phyloP scores from a whole-genome alignment of 1,140 invertebrate species.

The Panagrolaimus sp. region DNA sequence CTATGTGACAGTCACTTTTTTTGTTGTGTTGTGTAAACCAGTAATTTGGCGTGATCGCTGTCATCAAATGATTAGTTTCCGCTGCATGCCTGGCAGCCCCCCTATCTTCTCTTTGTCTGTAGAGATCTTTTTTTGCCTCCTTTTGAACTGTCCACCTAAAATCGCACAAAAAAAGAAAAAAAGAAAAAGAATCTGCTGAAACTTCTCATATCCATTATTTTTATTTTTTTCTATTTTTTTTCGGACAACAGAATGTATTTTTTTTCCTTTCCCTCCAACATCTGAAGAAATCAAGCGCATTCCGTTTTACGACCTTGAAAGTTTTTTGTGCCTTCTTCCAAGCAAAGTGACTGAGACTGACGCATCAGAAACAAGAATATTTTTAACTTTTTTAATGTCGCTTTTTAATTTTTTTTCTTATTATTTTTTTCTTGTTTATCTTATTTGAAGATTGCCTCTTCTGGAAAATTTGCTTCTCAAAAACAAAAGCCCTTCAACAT shows the following conservation, averaged over 20 bases:
- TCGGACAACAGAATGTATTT: too few species aligned
- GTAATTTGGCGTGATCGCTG: slow-evolving; percentile 13
- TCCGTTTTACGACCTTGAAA: slow-evolving; percentile 16
- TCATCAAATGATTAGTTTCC: slow-evolving; percentile 15
- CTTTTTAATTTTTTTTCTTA: slow-evolving; percentile 2
- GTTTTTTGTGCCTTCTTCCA: not conserved
- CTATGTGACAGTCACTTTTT: not conserved
- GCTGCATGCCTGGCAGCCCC: not conserved
- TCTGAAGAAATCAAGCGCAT: not conserved
- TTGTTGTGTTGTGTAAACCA: slow-evolving; percentile 4
- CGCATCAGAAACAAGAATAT: slow-evolving; percentile 9
- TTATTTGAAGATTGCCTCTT: not conserved
- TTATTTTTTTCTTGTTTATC: not conserved
- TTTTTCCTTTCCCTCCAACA: not conserved
- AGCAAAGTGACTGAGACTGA: not conserved
- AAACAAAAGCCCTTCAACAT: too few species aligned
- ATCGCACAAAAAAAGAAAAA: too few species aligned
- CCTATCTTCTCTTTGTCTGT: too few species aligned
- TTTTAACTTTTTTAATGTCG: not conserved
- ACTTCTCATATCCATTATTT: too few species aligned
- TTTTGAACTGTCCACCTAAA: too few species aligned
- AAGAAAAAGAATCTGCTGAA: too few species aligned
- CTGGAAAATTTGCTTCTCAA: too few species aligned
- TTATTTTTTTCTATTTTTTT: too few species aligned
- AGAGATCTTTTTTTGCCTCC: too few species aligned